Base-by-base conservation (phyloP, 2,888 invertebrate genomes). In the Drosophila rubida region DNA sequence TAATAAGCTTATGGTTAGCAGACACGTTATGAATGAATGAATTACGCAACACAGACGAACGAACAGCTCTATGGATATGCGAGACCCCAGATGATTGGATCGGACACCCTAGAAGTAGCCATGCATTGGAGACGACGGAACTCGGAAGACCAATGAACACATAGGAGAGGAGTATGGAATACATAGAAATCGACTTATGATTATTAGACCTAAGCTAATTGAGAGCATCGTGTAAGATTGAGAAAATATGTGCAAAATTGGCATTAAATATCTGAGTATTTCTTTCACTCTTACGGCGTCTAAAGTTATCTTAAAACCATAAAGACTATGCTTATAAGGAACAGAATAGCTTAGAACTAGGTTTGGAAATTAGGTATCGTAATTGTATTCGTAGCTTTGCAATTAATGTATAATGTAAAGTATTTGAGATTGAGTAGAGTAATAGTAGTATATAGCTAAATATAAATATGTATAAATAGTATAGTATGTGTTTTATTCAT, bases 401-500 rank as follows among this genome's bases (percentile, higher is more conserved):
- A 65, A 41, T 32, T 50, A 41, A 49, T 53, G 39, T 51, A 49
- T 45, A 54, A 27, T 61, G 44, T 53, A 53, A 45, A 64, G 42
- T 62, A 63, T 51, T 51, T 32, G 32, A 32, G 32, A 32, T 32
- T 32, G 32, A 46, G 23, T 59, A 58, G 42, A 25, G 23, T 23
- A 27, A 60, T 44, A 54, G 32, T 63, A 58, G 14, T 46, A 19
- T 50, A 65, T 60, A 75, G 46, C 19, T 19, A 19, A 19, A 58
- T 46, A 39, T 54, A 45, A 49, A 68, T 19, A 19, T 2, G 51
- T 46, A 39, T 54, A 45, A 49, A 68, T 54, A 65, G 44, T 35
- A 32, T 62, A 78, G 62, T 75, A 87, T 86, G 82, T 85, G 79
- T 75, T 73, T 87, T 75, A 73, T 77, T 79, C 86, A 88, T 85